phyloP scores from a whole-genome alignment of 2,888 invertebrate species.

The Lottia gigantea region DNA sequence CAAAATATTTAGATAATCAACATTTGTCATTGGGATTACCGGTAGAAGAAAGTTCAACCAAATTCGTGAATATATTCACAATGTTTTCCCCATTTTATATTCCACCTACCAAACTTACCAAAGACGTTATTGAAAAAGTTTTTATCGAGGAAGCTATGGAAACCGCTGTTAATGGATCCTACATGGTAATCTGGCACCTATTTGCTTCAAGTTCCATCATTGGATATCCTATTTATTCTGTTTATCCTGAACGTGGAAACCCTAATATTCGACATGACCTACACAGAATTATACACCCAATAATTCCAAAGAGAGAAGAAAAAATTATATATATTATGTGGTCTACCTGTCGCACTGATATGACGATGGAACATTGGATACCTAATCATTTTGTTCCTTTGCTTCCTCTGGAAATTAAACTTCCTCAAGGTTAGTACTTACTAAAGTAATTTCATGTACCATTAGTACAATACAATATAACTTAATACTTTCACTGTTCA shows the following conservation, averaged over 20 bases:
- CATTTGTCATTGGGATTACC: conserved; percentile 16
- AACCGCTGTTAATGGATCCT: conserved; percentile 21
- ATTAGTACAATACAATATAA: too few species aligned
- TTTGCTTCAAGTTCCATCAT: conserved; percentile 29
- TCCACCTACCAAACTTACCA: conserved; percentile 26
- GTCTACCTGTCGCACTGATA: neutral
- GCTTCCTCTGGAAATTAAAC: too few species aligned
- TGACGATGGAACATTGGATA: neutral
- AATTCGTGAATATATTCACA: neutral
- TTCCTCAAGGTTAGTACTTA: too few species aligned
- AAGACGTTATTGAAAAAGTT: conserved; percentile 23
- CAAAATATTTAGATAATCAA: conserved; percentile 20
- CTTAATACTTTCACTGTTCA: too few species aligned
- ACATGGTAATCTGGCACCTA: conserved; percentile 30
- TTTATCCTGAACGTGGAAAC: conserved; percentile 33
- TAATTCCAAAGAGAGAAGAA: conserved; percentile 32
- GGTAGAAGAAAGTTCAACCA: neutral
- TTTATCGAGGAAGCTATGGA: conserved; percentile 25
- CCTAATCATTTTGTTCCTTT: neutral
- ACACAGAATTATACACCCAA: conserved; percentile 18
- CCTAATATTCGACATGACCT: conserved; percentile 27
- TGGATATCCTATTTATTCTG: conserved; percentile 19
- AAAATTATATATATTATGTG: conserved; percentile 25
- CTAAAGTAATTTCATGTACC: too few species aligned
- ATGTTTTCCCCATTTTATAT: conserved; percentile 18